Percentiles rank a stretch among this genome's conserved stretches.
Conservation (phyloP, 2,888 invertebrate species). For the Esperia sulphurella region DNA sequence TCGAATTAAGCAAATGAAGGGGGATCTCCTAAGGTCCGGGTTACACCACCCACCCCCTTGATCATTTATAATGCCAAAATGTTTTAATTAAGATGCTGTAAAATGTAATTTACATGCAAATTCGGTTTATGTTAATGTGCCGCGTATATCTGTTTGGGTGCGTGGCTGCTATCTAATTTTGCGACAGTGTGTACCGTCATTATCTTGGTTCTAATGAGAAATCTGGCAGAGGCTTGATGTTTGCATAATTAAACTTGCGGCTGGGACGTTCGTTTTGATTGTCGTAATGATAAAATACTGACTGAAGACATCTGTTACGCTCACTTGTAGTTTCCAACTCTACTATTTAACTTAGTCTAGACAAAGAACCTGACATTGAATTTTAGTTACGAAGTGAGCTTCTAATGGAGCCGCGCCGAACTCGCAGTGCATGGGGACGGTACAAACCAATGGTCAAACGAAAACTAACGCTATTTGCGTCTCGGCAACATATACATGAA, state of each 20-base stretch:
- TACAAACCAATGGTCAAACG: too few relatives aligned
- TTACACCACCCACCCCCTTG: slow-evolving; percentile 59
- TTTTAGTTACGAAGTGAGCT: too few relatives aligned
- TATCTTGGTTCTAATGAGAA: slow-evolving; percentile 79
- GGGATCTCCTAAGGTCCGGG: slow-evolving; percentile 57
- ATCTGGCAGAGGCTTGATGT: slow-evolving; percentile 79
- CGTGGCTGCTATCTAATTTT: slow-evolving; percentile 79
- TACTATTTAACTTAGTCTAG: too few relatives aligned
- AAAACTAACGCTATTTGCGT: too few relatives aligned
- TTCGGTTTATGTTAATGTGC: slow-evolving; percentile 81
- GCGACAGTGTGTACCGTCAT: slow-evolving; percentile 79
- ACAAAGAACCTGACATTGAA: too few relatives aligned
- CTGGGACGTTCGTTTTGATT: slow-evolving; percentile 71
- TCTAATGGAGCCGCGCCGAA: too few relatives aligned
- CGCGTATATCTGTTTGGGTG: slow-evolving; percentile 79
- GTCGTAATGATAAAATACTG: slow-evolving; percentile 68
- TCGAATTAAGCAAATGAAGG: slow-evolving; percentile 51
- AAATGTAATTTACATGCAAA: slow-evolving; percentile 81
- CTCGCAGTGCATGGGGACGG: too few relatives aligned
- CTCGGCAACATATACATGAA: too few relatives aligned
- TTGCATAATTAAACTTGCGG: slow-evolving; percentile 78
- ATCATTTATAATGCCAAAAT: slow-evolving; percentile 81
- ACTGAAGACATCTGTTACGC: not conserved
- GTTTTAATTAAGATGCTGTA: slow-evolving; percentile 81
- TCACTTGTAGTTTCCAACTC: not conserved